Evolutionary conservation across 2,797 vertebrate species (phyloP).

Genomic region (Steatocranus sp.): DNA sequence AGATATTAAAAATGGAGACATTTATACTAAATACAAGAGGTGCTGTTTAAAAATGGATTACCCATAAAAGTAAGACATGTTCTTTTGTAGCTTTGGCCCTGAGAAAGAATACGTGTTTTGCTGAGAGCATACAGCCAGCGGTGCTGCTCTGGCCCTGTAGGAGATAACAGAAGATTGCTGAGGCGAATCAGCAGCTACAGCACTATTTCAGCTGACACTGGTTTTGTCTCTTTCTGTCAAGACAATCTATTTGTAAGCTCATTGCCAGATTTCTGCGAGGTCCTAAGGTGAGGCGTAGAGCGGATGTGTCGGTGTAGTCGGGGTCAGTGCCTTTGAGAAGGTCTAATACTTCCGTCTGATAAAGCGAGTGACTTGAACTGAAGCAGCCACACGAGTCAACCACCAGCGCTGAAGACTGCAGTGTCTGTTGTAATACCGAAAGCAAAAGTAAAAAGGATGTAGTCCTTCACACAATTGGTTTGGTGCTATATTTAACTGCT

Average conservation of each 20-base stretch:
- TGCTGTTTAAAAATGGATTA: conserved; percentile 59
- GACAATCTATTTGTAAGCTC: conserved; percentile 35
- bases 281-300: conserved; percentile 4
- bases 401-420: background rate
- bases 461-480: background rate
- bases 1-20: background rate
- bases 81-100: conserved; percentile 19
- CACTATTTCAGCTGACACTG: conserved; percentile 54
- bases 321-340: background rate
- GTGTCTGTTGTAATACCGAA: background rate
- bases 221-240: conserved; percentile 33
- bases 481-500: background rate
- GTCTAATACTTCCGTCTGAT: background rate
- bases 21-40: conserved; percentile 7
- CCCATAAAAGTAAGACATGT: conserved; percentile 49
- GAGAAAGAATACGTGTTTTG: conserved; percentile 16
- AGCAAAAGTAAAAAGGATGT: background rate
- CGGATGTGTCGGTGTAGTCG: background rate
- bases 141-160: background rate
- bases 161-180: conserved; percentile 33
- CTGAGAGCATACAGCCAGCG: conserved; percentile 6
- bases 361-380: background rate
- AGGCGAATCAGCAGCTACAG: conserved; percentile 26
- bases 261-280: background rate
- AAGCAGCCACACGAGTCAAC: background rate